Evolutionary conservation across 2,888 invertebrate genomes (phyloP).

Genomic region (Amiota minor): DNA sequence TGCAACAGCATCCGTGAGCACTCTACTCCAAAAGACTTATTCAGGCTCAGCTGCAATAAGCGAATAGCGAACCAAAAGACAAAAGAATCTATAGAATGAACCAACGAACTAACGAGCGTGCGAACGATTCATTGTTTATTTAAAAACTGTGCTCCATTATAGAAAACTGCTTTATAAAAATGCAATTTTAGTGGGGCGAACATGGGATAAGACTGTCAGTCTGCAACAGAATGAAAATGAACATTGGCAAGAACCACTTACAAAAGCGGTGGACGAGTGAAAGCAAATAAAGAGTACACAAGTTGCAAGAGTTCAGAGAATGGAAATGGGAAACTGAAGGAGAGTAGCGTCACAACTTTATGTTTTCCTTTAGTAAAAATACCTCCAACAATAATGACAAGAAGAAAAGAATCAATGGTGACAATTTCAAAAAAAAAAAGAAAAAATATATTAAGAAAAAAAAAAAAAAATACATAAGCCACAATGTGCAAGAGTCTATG

Average conservation of each 20-base stretch:
- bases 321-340: not conserved
- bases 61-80: conserved; percentile 33
- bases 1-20: no score
- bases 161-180: conserved; percentile 56
- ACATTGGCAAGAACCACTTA: conserved; percentile 33
- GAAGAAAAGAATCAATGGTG: not conserved
- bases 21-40: no score
- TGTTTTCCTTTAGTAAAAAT: conserved; percentile 25
- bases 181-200: conserved; percentile 52
- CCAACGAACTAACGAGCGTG: conserved; percentile 17
- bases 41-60: not conserved
- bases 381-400: conserved; percentile 10
- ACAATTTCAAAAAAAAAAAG: conserved; percentile 39
- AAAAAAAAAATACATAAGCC: conserved; percentile 38
- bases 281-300: no score
- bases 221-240: not conserved
- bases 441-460: conserved; percentile 47
- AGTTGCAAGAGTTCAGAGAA: no score
- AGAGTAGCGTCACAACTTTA: not conserved
- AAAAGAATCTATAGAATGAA: conserved; percentile 25
- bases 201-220: no score
- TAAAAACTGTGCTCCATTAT: conserved; percentile 58
- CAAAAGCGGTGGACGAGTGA: conserved; percentile 24
- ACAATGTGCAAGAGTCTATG: conserved; percentile 47
- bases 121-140: conserved; percentile 58